Evolutionary conservation across 2,797 vertebrate species (phyloP).

Genomic region (Lacerta viridis): DNA sequence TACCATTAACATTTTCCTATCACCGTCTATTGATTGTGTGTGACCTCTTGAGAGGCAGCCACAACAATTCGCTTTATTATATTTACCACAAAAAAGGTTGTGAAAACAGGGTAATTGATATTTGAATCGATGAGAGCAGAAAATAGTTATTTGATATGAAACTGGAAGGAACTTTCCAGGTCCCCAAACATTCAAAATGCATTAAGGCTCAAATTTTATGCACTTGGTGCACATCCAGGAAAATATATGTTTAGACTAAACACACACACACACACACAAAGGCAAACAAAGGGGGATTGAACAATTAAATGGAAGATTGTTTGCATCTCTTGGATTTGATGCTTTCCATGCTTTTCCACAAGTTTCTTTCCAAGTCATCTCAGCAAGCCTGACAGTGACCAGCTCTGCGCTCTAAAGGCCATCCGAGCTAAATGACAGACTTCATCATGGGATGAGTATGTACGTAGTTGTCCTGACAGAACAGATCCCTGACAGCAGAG

Average conservation of each 20-base stretch:
- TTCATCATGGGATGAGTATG: background rate
- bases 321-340: background rate
- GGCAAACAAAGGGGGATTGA: background rate
- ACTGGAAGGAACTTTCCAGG: background rate
- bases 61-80: slow-evolving; percentile 25
- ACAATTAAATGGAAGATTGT: background rate
- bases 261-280: background rate
- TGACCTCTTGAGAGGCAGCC: slow-evolving; percentile 5
- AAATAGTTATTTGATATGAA: slow-evolving; percentile 9
- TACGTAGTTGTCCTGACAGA: too few relatives aligned
- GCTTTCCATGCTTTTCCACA: background rate
- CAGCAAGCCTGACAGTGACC: background rate
- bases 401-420: background rate
- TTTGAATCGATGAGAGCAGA: background rate
- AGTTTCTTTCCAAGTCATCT: background rate
- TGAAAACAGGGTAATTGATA: background rate
- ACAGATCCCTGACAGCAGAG: background rate
- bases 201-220: slow-evolving; percentile 2
- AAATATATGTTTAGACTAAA: background rate
- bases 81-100: slow-evolving; percentile 28
- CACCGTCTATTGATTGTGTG: slow-evolving; percentile 6
- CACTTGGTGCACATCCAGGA: background rate
- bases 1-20: background rate
- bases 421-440: background rate
- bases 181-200: background rate